Evolutionary conservation across 2,113 vertebrate species (phyloP).

Genomic region (Otis tarda): DNA sequence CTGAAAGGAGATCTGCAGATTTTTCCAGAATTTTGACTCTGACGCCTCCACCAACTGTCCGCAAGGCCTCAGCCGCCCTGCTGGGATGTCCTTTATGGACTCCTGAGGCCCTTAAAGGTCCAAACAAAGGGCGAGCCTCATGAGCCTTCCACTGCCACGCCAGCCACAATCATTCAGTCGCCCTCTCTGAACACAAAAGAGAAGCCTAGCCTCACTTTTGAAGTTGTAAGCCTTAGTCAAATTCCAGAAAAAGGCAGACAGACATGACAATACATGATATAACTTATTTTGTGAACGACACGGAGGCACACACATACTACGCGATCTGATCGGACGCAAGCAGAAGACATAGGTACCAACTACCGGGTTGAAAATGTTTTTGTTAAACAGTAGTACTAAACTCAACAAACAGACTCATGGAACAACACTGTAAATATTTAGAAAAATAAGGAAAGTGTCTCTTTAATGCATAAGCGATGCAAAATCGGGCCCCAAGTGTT

Average conservation of each 20-base stretch:
- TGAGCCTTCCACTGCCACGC: background rate
- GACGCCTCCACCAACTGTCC: constrained; percentile 62
- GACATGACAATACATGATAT: background rate
- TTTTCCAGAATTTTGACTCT: constrained; percentile 63
- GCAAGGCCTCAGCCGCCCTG: constrained; percentile 20
- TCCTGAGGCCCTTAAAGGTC: constrained; percentile 62
- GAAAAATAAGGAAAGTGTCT: constrained; percentile 46
- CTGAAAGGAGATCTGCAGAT: constrained; percentile 66
- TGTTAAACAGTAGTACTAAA: background rate
- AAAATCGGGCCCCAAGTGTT: constrained; percentile 58
- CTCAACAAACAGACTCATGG: background rate
- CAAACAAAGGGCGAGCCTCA: constrained; percentile 48
- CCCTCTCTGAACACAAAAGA: constrained; percentile 28
- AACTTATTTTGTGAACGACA: background rate
- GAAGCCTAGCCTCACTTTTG: background rate
- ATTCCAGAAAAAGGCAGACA: constrained; percentile 48
- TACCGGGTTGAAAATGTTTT: background rate
- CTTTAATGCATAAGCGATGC: constrained; percentile 41
- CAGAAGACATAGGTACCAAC: background rate
- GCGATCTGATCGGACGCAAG: fast-evolving
- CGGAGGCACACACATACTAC: background rate
- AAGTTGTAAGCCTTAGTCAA: constrained; percentile 29
- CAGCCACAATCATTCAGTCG: constrained; percentile 37
- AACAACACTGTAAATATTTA: constrained; percentile 7
- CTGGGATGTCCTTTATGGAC: constrained; percentile 62